Percentiles rank a stretch among this genome's conserved stretches.
phyloP scores from a whole-genome alignment of 92 coral and sea anemone species.

The Heliopora coerulea region DNA sequence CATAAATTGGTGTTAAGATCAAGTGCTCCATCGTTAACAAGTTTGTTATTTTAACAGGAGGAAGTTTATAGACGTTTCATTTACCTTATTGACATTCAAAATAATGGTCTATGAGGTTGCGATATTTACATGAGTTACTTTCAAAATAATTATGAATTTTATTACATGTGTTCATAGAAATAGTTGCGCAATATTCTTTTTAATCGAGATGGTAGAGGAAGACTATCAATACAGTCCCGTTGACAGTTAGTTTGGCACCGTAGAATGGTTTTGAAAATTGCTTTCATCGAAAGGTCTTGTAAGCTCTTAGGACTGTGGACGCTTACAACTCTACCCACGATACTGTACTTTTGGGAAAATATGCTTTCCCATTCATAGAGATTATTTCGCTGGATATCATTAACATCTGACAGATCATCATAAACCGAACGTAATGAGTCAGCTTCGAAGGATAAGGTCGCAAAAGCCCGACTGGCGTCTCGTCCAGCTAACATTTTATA shows the following conservation, averaged over 20 bases:
- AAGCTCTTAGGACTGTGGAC: conserved; percentile 72
- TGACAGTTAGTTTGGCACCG: not conserved
- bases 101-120: too few species aligned
- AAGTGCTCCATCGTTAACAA: too few species aligned
- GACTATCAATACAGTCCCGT: conserved; percentile 1
- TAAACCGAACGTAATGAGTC: conserved; percentile 38
- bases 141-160: too few species aligned
- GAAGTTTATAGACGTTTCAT: too few species aligned
- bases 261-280: conserved; percentile 32
- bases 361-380: conserved; percentile 86
- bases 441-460: conserved; percentile 67
- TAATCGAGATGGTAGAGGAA: conserved; percentile 23
- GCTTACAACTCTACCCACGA: conserved; percentile 78
- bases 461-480: conserved; percentile 97
- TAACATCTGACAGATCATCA: conserved; percentile 81
- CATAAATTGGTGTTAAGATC: too few species aligned
- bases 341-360: conserved; percentile 69
- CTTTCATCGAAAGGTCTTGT: conserved; percentile 57
- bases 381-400: conserved; percentile 76
- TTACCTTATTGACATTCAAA: too few species aligned
- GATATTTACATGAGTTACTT: too few species aligned
- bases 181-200: conserved; percentile 33
- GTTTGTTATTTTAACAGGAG: too few species aligned
- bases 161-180: conserved; percentile 41
- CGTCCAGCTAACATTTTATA: conserved; percentile 77